phyloP scores from a whole-genome alignment of 92 coral and sea anemone genomes.

The Zoanthus sansibaricus region DNA sequence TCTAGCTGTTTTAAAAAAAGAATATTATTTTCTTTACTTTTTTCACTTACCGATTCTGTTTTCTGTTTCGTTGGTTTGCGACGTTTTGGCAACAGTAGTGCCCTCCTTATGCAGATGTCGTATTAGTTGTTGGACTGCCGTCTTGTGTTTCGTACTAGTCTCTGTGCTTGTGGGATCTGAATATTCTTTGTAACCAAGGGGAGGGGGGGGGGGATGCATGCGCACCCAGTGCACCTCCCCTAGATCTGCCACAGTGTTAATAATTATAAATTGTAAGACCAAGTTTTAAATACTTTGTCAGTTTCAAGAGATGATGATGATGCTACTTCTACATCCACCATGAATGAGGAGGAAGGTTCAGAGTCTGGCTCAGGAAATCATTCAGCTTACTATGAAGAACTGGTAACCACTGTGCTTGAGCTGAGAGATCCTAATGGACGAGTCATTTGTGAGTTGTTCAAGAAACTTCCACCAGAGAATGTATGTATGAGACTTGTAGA shows the following conservation, averaged over 20 bases:
- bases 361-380: conserved; percentile 50
- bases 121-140: too few species aligned
- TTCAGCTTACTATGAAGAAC: conserved; percentile 75
- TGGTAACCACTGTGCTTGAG: conserved; percentile 91
- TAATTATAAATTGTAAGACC: background rate
- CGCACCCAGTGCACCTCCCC: too few species aligned
- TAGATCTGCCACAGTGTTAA: background rate
- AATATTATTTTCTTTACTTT: too few species aligned
- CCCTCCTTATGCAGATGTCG: too few species aligned
- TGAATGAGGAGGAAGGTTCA: conserved; percentile 74
- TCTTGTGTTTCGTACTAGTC: too few species aligned
- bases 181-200: too few species aligned
- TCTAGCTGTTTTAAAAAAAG: too few species aligned
- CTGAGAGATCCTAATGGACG: conserved; percentile 91
- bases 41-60: too few species aligned
- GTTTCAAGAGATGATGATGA: conserved; percentile 77
- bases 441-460: conserved; percentile 91
- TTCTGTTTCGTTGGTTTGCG: too few species aligned
- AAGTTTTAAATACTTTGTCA: background rate
- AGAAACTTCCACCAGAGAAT: conserved; percentile 89
- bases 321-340: conserved; percentile 71
- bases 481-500: background rate
- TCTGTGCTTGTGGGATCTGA: too few species aligned
- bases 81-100: too few species aligned
- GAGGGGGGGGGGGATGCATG: too few species aligned